Conservation (phyloP, 2,888 invertebrate species). For the Drosophila paranaensis region DNA sequence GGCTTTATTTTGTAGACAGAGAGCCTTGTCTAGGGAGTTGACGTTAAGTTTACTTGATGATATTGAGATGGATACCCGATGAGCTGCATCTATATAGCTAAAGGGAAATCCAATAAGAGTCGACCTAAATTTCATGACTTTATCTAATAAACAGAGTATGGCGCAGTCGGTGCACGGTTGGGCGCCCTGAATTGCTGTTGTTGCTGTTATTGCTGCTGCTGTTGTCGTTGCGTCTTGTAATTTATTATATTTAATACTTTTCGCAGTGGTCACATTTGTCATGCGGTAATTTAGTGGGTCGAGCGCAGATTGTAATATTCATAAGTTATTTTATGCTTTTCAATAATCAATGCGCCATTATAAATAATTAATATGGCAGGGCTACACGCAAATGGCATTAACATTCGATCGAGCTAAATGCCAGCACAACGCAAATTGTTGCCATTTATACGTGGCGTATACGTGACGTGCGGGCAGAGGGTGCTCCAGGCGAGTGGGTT, state of each 20-base stretch:
- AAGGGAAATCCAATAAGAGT: no score
- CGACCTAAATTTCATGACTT: background rate
- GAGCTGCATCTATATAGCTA: no score
- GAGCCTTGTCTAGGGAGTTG: no score
- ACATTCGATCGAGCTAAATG: constrained; percentile 26
- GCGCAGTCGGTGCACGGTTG: background rate
- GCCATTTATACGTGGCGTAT: constrained; percentile 11
- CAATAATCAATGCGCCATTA: constrained; percentile 53
- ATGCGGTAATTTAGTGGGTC: constrained; percentile 67
- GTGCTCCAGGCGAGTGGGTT: constrained; percentile 13
- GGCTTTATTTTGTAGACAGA: no score
- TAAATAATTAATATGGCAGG: constrained; percentile 45
- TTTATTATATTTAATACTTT: constrained; percentile 56
- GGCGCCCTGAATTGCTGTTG: background rate
- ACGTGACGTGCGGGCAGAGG: constrained; percentile 16
- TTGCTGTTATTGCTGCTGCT: background rate
- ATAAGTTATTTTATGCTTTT: constrained; percentile 44
- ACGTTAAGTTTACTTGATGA: no score
- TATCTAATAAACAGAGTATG: background rate
- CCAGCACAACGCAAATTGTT: constrained; percentile 22
- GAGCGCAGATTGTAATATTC: constrained; percentile 33
- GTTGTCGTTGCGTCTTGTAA: constrained; percentile 30
- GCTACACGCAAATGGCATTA: constrained; percentile 13
- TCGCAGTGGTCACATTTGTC: constrained; percentile 53
- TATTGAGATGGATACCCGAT: no score